Conservation (phyloP, 2,797 vertebrate species). For the Sus cebifrons region DNA sequence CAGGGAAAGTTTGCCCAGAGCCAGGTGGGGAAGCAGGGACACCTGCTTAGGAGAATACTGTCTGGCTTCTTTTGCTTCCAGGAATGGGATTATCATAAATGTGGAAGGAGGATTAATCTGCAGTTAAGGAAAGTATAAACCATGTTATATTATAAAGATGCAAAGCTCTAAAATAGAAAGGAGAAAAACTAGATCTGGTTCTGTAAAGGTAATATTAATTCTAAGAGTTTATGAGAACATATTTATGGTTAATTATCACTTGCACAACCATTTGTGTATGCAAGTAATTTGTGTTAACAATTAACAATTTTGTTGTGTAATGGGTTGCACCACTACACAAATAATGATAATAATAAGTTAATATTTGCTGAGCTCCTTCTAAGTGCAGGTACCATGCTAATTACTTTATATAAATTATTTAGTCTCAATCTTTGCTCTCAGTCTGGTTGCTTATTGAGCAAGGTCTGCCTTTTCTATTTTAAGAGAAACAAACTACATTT, state of each 20-base stretch:
- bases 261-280: not conserved
- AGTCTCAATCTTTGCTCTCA: not conserved
- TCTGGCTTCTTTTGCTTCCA: not conserved
- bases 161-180: constrained; percentile 1
- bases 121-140: not conserved
- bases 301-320: not conserved
- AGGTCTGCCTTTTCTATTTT: constrained; percentile 34
- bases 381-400: not conserved
- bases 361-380: constrained; percentile 7
- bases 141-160: not conserved
- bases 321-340: not conserved
- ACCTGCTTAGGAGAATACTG: not conserved
- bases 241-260: not conserved
- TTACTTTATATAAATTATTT: constrained; percentile 25
- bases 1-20: not conserved
- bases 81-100: not conserved
- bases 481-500: not conserved
- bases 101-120: constrained; percentile 6
- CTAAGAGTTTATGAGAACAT: constrained; percentile 6
- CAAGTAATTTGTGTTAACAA: not conserved
- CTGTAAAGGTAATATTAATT: constrained; percentile 29
- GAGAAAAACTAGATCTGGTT: not conserved
- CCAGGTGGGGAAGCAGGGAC: not conserved
- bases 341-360: constrained; percentile 9
- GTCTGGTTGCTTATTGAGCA: not conserved